Evolutionary conservation across 2,113 vertebrate genomes (phyloP).

Genomic region (Arothron firmamentum): DNA sequence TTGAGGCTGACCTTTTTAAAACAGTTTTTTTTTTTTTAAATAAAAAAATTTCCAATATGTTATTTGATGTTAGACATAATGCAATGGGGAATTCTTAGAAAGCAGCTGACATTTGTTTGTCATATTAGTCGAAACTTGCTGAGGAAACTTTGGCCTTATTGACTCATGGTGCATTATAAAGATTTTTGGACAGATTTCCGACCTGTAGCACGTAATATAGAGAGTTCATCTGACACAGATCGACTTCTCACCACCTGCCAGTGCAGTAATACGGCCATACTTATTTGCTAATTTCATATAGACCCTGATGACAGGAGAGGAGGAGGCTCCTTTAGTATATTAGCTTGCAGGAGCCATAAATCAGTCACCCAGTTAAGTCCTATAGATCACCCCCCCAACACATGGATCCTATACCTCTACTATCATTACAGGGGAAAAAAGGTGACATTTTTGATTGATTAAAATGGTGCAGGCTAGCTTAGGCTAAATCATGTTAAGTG

Average conservation of each 20-base stretch:
- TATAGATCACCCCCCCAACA: slow-evolving; percentile 86
- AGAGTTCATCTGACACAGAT: slow-evolving; percentile 27
- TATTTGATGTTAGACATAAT: too few species aligned
- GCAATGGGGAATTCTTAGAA: not conserved
- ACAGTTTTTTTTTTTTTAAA: not conserved
- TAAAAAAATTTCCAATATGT: not conserved
- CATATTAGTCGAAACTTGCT: slow-evolving; percentile 5
- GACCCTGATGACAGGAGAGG: slow-evolving; percentile 73
- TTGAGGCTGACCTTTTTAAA: slow-evolving; percentile 9
- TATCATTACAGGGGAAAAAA: slow-evolving; percentile 88
- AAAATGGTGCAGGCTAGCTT: slow-evolving; percentile 87
- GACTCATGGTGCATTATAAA: slow-evolving; percentile 1
- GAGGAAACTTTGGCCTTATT: not conserved
- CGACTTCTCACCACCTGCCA: slow-evolving; percentile 24
- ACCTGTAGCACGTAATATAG: not conserved
- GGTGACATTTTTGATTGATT: slow-evolving; percentile 96
- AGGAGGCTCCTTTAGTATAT: slow-evolving; percentile 73
- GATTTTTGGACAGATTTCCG: slow-evolving; percentile 15
- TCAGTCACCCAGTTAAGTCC: slow-evolving; percentile 82
- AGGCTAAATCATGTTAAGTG: slow-evolving; percentile 95
- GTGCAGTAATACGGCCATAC: slow-evolving; percentile 60
- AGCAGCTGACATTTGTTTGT: slow-evolving; percentile 9
- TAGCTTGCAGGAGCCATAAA: slow-evolving; percentile 78
- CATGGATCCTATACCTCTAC: slow-evolving; percentile 82
- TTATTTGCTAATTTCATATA: slow-evolving; percentile 82